Evolutionary conservation across 35 echinoderm and acorn worm genomes (phyloP), one percentile per base, ranked within the genome.

Genomic region (Heliocidaris tuberculata): DNA sequence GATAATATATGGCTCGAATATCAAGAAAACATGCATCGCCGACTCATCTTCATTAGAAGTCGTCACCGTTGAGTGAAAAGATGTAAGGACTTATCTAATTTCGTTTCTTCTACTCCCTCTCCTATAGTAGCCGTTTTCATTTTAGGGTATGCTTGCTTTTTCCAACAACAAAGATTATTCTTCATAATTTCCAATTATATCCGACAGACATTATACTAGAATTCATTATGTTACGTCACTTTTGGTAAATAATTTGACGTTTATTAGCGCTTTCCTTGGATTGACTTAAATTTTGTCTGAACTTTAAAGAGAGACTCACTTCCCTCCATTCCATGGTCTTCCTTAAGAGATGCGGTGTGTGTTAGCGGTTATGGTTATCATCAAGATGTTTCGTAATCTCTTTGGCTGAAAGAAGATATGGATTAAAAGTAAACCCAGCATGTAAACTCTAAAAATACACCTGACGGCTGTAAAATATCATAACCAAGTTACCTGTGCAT

Each of bases 1-100:
- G 65, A 78, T 78, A 78, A 78, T 78, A 78, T 78, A 29, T 24
- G 65, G 65, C 65, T 78, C 65, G 65, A 78, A 78, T 78, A 78
- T 78, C 65, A 78, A 78, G 65, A 78, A 78, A 78, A 21, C 65
- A 78, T 78, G 65, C 65, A 78, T 78, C 65, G 27, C 27, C 65
- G 65, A 78, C 19, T n/a, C 65, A 78, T 78, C 65, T 78, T 78
- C 21, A 78, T 78, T 78, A 17, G n/a, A 78, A 78, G 21, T 7
- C 65, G 65, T 78, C 65, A 27, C 27, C 65, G 65, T 78, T 78
- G 65, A 78, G 21, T 78, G 65, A 78, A 78, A n/a, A 78, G 65
- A 78, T n/a, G 65, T 21, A 8, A 78, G 0, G 65, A 3, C 65
- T 78, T n/a, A 78, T 78, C 65, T 78, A 2, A 78, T 78, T 19